Conservation (phyloP, 1,140 invertebrate species). For the Saxidomus purpurata region DNA sequence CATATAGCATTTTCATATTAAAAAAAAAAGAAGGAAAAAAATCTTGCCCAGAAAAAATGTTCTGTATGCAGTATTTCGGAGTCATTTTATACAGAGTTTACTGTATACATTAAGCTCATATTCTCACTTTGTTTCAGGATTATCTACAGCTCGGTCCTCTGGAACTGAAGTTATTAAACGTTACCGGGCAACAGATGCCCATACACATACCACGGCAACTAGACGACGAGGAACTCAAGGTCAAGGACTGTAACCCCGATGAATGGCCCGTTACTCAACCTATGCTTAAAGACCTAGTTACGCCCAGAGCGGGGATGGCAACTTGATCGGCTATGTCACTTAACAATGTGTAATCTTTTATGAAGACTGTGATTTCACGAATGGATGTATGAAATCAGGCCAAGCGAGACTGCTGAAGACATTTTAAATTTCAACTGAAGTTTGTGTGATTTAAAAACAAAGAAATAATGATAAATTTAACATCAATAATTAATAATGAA, state of each 20-base stretch:
- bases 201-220: slow-evolving; percentile 74
- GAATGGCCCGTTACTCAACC: slow-evolving; percentile 84
- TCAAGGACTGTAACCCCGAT: slow-evolving; percentile 82
- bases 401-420: too few relatives aligned
- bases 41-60: too few relatives aligned
- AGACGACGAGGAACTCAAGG: slow-evolving; percentile 76
- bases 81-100: too few relatives aligned
- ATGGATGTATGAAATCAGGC: not conserved
- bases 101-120: too few relatives aligned
- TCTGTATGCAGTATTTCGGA: too few relatives aligned
- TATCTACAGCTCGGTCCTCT: slow-evolving; percentile 84
- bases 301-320: slow-evolving; percentile 29
- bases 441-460: too few relatives aligned
- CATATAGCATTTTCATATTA: too few relatives aligned
- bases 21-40: too few relatives aligned
- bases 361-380: not conserved
- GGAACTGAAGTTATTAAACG: slow-evolving; percentile 83
- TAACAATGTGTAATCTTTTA: not conserved
- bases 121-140: slow-evolving; percentile 72
- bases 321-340: slow-evolving; percentile 9
- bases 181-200: slow-evolving; percentile 79
- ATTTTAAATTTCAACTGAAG: too few relatives aligned
- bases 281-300: slow-evolving; percentile 79
- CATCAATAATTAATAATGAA: too few relatives aligned
- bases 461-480: too few relatives aligned